phyloP scores from a whole-genome alignment of 2,113 vertebrate genomes.

The Maccullochella peelii region DNA sequence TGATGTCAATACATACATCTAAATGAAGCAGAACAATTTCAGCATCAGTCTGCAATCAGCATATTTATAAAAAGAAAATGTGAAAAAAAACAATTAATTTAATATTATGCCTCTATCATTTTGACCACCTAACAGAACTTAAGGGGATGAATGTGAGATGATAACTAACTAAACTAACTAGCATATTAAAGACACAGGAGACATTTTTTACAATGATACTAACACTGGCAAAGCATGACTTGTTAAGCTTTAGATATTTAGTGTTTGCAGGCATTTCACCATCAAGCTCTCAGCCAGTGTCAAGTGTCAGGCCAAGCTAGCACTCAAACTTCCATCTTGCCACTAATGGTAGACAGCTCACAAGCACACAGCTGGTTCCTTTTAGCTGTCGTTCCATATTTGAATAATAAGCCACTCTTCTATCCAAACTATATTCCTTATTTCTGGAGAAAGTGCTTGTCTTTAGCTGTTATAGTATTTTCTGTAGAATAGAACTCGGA shows the following conservation, averaged over 20 bases:
- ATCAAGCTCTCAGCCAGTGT: slow-evolving; percentile 28
- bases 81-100: background rate
- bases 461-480: background rate
- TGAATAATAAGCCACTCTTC: background rate
- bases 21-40: slow-evolving; percentile 10
- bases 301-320: slow-evolving; percentile 20
- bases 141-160: background rate
- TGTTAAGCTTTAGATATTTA: slow-evolving; percentile 11
- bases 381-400: background rate
- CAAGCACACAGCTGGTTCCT: slow-evolving; percentile 20
- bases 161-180: background rate
- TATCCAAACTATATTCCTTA: background rate
- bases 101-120: background rate
- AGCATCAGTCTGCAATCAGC: slow-evolving; percentile 1
- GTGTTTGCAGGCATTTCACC: slow-evolving; percentile 29
- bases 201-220: background rate
- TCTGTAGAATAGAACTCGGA: too few species aligned
- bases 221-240: background rate
- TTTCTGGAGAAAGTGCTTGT: background rate
- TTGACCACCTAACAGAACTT: background rate
- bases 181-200: background rate
- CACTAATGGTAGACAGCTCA: slow-evolving; percentile 9
- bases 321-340: slow-evolving; percentile 23
- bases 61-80: background rate
- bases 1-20: slow-evolving; percentile 13